Base-by-base conservation (phyloP, 2,888 invertebrate species). In the Calameuta idolon region DNA sequence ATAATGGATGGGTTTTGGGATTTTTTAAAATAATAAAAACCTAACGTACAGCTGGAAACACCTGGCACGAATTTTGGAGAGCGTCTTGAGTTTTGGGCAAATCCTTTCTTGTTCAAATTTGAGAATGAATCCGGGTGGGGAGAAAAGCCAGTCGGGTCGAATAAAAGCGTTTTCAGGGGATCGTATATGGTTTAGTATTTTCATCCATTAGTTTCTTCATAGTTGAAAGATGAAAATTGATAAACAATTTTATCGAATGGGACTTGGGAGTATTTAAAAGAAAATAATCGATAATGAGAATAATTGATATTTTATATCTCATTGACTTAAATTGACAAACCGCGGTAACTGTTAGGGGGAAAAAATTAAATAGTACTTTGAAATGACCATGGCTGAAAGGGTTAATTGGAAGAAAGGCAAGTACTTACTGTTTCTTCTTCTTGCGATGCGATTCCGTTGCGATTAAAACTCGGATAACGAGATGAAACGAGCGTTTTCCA, bases 1-100 rank as follows among this genome's bases (percentile, higher is more conserved):
- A 89, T 90, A 90, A 90, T 89, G 87, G 89, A 90, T 89, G 88
- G 89, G 83, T 82, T 80, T 74, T 69, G 77, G 76, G 77, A 69
- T 76, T 85, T 86, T 86, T 85, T 85, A 86, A 85, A 88, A 87
- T 87, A 87, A 88, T 87, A 86, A 82, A 87, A 87, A 12, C 11
- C 15, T 12, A 33, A 55, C 23, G 23, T 23, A 23, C 40, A 55
- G 2, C 23, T 55, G 23, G 23, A 55, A 55, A 55, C 23, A 55
- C 23, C 40, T 23, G 40, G 23, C 40, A 55, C 40, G 23, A 55
- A 23, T 55, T 55, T 55, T 9, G 40, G 9, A 55, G 9, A 55
- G 15, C 15, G 23, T 9, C 9, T 55, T 1, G 5, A 23, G 9
- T 55, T 23, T 9, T 23, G 15, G 5, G 23, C 5, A 55, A 55